Conservation (phyloP, 2,888 invertebrate species). For the Oegoconia quadripuncta region DNA sequence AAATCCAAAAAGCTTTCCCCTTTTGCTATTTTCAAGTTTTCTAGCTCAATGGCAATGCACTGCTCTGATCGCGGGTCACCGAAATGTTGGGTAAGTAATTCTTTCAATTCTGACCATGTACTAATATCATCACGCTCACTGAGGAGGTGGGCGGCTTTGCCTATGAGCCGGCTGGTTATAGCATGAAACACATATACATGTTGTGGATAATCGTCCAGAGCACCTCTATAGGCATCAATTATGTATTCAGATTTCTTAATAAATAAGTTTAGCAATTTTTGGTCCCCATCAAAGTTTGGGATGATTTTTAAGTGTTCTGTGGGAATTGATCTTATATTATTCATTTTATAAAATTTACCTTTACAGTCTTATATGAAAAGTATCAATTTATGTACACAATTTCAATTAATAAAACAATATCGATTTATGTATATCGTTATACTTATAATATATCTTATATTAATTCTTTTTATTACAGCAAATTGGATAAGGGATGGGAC, state of each 20-base stretch:
- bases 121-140: slow-evolving; percentile 3
- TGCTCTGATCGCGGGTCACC: slow-evolving; percentile 17
- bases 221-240: neutral
- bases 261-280: slow-evolving; percentile 4
- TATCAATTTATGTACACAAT: too few relatives aligned
- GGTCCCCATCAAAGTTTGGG: slow-evolving; percentile 3
- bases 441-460: neutral
- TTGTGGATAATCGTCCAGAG: neutral
- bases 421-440: too few relatives aligned
- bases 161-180: neutral
- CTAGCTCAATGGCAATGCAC: slow-evolving; percentile 16
- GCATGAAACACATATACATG: slow-evolving; percentile 3
- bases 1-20: slow-evolving; percentile 15
- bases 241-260: slow-evolving; percentile 2
- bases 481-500: slow-evolving; percentile 1
- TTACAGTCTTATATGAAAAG: too few relatives aligned
- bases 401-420: too few relatives aligned
- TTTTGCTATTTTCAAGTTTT: slow-evolving; percentile 8
- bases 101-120: slow-evolving; percentile 12
- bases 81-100: slow-evolving; percentile 14
- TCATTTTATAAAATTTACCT: neutral
- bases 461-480: neutral
- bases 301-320: neutral
- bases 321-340: slow-evolving; percentile 1
- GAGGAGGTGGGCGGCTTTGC: slow-evolving; percentile 3